Evolutionary conservation across 2,888 invertebrate species (phyloP), one percentile per base, ranked within the genome.

Genomic region (Apotomis betuletana): DNA sequence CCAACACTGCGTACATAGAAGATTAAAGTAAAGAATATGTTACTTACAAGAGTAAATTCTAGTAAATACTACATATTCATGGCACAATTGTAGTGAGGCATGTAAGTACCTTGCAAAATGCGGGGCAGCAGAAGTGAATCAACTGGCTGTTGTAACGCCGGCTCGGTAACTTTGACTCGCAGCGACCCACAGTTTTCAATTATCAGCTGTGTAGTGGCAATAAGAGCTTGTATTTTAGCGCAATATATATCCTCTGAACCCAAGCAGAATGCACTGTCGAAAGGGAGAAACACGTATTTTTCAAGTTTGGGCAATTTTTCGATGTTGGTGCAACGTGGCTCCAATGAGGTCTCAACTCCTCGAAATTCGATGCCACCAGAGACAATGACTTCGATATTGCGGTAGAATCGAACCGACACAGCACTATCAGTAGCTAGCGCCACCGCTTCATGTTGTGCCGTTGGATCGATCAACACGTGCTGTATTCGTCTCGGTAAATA

Each of bases 231-330:
- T 2, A 92, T 82, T 72, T 94, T 94, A 0, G 95, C 92, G 78
- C 94, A 95, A 61, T 95, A 94, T 2, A 94, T 88, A 83, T 95
- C 95, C 80, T 95, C 95, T 63, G 93, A 89, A 13, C 82, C 83
- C 52, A 80, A 83, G 67, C 77, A 65, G 41, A 41, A 41, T 57
- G 83, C 80, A 83, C 95, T 95, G 77, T 94, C 94, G 83, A 96
- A 96, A 1, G 98, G 97, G 70, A 97, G 92, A 87, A 98, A 98
- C 61, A 94, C 91, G 89, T 97, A 98, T 78, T 95, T 95, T 90
- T 99, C 99, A 27, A 98, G 91, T 80, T 96, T 96, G 49, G 98
- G 98, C 15, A 96, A 85, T 4, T 96, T 91, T 90, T 98, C 98
- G 27, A 94, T 90, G 85, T 96, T 95, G 78, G 96, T 96, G 76